These are phyloP conservation scores for Drosophila santomea DNA, from an alignment of 1,140 invertebrate genomes.

Conservation along the genomic window DNA sequence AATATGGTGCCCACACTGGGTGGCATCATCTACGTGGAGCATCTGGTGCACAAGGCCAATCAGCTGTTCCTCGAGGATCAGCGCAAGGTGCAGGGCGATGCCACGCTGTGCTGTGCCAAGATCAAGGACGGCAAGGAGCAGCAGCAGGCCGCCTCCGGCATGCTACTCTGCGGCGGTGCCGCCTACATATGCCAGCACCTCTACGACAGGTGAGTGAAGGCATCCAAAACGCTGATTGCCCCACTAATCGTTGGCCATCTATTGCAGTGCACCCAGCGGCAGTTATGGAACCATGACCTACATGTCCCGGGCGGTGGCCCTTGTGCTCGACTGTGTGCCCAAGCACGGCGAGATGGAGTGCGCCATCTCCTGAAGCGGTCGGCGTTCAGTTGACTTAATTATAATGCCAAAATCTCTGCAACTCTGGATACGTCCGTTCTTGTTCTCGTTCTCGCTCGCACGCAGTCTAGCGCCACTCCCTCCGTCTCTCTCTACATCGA, in stretches of 20 bases:
- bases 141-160: constrained; percentile 87
- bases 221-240: not conserved
- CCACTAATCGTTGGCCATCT: not conserved
- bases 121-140: constrained; percentile 87
- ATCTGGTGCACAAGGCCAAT: constrained; percentile 97
- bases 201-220: constrained; percentile 90
- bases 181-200: constrained; percentile 98
- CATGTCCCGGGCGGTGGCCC: constrained; percentile 93
- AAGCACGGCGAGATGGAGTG: constrained; percentile 92
- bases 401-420: constrained; percentile 56
- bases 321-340: constrained; percentile 90
- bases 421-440: constrained; percentile 35
- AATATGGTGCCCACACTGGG: constrained; percentile 92
- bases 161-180: constrained; percentile 94
- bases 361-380: constrained; percentile 87
- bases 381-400: constrained; percentile 51
- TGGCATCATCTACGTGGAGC: constrained; percentile 95
- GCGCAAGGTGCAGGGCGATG: constrained; percentile 92
- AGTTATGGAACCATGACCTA: constrained; percentile 99
- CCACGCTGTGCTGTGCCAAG: constrained; percentile 95
- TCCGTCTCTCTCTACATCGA: constrained; percentile 17
- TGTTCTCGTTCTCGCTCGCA: constrained; percentile 26
- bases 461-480: not conserved
- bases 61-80: constrained; percentile 98
- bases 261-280: constrained; percentile 94